Evolutionary conservation across 1,140 invertebrate species (phyloP).

Genomic region (Drosophila sulfurigaster): DNA sequence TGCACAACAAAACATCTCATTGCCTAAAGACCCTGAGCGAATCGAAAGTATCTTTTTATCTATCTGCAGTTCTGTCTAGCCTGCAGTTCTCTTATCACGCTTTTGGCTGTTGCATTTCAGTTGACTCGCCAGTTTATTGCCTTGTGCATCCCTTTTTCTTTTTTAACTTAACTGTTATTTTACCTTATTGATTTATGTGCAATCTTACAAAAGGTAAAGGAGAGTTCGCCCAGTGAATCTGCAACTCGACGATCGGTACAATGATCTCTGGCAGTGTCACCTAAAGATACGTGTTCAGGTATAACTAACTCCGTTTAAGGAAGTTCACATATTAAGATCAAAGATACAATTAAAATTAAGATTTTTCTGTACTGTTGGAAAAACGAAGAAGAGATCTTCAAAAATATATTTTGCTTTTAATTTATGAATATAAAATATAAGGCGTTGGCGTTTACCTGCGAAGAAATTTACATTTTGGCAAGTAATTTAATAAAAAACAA

Average conservation of each 20-base stretch:
- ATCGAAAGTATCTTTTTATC: conserved; percentile 44
- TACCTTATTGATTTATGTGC: conserved; percentile 40
- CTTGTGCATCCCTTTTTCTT: conserved; percentile 25
- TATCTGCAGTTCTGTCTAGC: conserved; percentile 9
- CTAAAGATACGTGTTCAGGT: not conserved
- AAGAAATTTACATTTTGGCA: too few species aligned
- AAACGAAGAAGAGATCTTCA: too few species aligned
- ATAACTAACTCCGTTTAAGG: not conserved
- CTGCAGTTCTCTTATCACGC: conserved; percentile 35
- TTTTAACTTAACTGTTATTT: conserved; percentile 33
- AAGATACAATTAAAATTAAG: too few species aligned
- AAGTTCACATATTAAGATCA: not conserved
- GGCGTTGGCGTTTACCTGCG: too few species aligned
- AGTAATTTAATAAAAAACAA: too few species aligned
- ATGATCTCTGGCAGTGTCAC: not conserved
- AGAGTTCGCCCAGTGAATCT: not conserved
- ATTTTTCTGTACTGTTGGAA: too few species aligned
- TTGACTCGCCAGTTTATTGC: conserved; percentile 31
- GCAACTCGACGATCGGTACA: not conserved
- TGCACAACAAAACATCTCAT: not conserved
- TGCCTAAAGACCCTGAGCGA: conserved; percentile 15
- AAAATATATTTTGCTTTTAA: too few species aligned
- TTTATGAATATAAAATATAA: too few species aligned
- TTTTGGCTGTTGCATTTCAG: not conserved
- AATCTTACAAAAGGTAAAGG: not conserved